These are phyloP conservation scores for Ciona savignyi DNA, from an alignment of 23 tunicate genomes.

Conservation along the genomic window DNA sequence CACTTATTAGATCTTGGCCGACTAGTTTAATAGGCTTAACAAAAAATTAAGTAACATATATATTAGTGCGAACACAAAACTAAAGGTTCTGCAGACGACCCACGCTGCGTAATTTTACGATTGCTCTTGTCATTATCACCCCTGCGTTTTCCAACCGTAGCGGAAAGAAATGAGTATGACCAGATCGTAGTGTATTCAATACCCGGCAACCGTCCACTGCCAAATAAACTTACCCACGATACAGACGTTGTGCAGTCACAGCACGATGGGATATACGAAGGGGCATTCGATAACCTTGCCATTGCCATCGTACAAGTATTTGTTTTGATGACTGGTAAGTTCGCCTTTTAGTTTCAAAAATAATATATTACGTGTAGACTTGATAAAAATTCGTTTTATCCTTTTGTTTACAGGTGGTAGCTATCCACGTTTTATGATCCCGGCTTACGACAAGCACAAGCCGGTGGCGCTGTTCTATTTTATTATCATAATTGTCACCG, in stretches of 20 bases:
- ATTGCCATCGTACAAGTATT: slow-evolving; percentile 63
- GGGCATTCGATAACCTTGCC: slow-evolving; percentile 58
- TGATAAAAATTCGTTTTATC: not conserved
- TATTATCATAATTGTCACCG: slow-evolving; percentile 53
- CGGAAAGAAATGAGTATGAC: no score
- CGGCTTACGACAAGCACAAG: slow-evolving; percentile 42
- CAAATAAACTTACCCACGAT: not conserved
- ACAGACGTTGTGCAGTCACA: slow-evolving; percentile 32
- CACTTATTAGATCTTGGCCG: no score
- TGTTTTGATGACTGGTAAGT: slow-evolving; percentile 73
- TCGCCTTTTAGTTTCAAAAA: not conserved
- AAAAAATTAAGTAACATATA: no score
- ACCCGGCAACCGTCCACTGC: not conserved
- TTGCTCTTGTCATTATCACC: no score
- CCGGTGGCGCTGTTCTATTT: slow-evolving; percentile 44
- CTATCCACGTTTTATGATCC: slow-evolving; percentile 79
- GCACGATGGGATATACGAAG: slow-evolving; percentile 47
- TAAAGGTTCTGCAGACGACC: no score
- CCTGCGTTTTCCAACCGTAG: no score
- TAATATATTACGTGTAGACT: not conserved
- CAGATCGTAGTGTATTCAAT: no score
- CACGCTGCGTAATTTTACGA: no score
- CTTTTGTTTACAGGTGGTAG: slow-evolving; percentile 56
- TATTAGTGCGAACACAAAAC: no score
- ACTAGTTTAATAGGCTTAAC: no score